A percentile compares a stretch with the other conserved stretches of the same genome.
Conservation (phyloP, 2,888 invertebrate species). For the Amiota minor region DNA sequence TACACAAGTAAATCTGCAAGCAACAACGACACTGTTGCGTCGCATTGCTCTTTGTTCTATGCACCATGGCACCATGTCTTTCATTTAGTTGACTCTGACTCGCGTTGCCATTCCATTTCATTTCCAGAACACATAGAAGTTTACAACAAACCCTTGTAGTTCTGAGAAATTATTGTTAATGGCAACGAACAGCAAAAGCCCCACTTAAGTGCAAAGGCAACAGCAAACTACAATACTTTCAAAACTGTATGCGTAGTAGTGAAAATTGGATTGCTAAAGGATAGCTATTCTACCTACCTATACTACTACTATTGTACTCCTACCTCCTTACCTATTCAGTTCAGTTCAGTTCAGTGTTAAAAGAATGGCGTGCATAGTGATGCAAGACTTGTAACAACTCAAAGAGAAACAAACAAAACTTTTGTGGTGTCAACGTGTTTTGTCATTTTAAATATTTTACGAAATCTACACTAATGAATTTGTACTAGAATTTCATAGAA, state of each 20-base stretch:
- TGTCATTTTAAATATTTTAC: constrained; percentile 36
- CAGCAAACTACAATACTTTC: background rate
- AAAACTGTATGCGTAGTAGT: background rate
- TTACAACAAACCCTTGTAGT: constrained; percentile 31
- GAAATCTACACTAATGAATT: constrained; percentile 22
- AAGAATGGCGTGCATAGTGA: background rate
- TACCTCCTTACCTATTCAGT: too few relatives aligned
- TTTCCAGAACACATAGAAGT: constrained; percentile 30
- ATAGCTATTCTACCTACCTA: too few relatives aligned
- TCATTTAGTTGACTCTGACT: constrained; percentile 36
- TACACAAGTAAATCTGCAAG: too few relatives aligned
- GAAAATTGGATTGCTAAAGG: too few relatives aligned
- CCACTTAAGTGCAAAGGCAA: constrained; percentile 14
- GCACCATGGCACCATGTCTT: background rate
- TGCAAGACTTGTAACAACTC: background rate
- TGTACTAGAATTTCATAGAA: background rate
- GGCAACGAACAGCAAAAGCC: background rate
- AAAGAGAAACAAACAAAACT: constrained; percentile 35
- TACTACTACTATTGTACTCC: too few relatives aligned
- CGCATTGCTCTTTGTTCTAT: background rate
- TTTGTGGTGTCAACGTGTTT: constrained; percentile 47
- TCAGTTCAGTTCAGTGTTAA: background rate
- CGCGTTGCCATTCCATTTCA: background rate
- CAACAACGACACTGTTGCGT: background rate
- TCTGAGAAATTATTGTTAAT: constrained; percentile 43